Conservation (phyloP, 1,140 invertebrate species). For the Anastrepha ludens region DNA sequence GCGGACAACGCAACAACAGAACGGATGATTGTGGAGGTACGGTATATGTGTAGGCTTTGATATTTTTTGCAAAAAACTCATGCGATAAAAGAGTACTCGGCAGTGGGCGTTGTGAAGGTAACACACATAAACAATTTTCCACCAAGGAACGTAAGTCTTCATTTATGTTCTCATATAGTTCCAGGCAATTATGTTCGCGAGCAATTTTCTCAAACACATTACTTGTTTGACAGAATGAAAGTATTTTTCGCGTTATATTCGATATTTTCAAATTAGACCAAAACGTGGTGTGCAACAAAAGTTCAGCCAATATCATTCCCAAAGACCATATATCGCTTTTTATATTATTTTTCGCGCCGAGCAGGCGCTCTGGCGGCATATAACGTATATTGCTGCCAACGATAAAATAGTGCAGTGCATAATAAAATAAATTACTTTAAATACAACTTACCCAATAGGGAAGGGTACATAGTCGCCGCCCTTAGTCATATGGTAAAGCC, state of each 20-base stretch:
- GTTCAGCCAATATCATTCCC: conserved; percentile 89
- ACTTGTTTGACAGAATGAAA: conserved; percentile 81
- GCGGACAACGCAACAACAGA: conserved; percentile 69
- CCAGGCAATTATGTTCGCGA: conserved; percentile 83
- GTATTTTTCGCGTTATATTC: conserved; percentile 83
- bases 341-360: conserved; percentile 78
- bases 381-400: conserved; percentile 83
- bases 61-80: conserved; percentile 74
- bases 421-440: conserved; percentile 55
- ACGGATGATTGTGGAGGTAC: conserved; percentile 41
- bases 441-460: conserved; percentile 87
- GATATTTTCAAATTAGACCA: conserved; percentile 84
- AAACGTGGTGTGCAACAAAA: conserved; percentile 80
- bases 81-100: conserved; percentile 78
- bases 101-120: conserved; percentile 79
- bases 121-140: conserved; percentile 82
- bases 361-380: conserved; percentile 89
- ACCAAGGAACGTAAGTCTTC: conserved; percentile 79
- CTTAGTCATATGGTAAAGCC: conserved; percentile 93
- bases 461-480: conserved; percentile 82
- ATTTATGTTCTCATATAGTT: conserved; percentile 76
- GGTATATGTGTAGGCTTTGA: conserved; percentile 61
- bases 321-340: conserved; percentile 94
- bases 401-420: conserved; percentile 53
- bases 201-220: conserved; percentile 85